Evolutionary conservation across 2,113 vertebrate genomes (phyloP).

Genomic region (Calidris pugnax): DNA sequence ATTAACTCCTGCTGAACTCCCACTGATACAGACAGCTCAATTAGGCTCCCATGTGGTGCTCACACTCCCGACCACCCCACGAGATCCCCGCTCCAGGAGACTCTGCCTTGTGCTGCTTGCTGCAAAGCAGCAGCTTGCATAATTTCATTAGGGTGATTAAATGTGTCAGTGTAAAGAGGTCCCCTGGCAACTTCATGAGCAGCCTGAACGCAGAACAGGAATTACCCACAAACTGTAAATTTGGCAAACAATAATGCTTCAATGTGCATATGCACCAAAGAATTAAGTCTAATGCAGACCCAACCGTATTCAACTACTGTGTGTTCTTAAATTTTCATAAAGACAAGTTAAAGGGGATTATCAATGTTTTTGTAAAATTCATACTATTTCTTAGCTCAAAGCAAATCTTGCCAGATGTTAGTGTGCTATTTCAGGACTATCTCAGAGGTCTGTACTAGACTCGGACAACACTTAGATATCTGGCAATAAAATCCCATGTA

Average conservation of each 20-base stretch:
- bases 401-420: neutral
- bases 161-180: neutral
- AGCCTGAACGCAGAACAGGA: neutral
- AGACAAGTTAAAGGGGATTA: neutral
- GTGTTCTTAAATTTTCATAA: neutral
- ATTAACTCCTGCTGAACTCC: neutral
- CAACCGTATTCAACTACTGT: rapidly evolving
- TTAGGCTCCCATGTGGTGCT: rapidly evolving
- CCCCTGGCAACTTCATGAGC: neutral
- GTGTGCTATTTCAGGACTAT: neutral
- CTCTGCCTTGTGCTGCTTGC: neutral
- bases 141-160: neutral
- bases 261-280: neutral
- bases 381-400: neutral
- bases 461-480: neutral
- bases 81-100: rapidly evolving
- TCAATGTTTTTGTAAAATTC: neutral
- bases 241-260: neutral
- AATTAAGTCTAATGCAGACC: neutral
- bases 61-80: rapidly evolving
- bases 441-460: neutral
- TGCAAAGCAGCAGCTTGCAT: neutral
- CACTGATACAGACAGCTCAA: rapidly evolving
- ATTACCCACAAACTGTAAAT: neutral
- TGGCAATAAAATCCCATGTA: neutral